These are phyloP conservation scores for Scomber scombrus DNA, from an alignment of 2,113 vertebrate genomes.

Conservation along the genomic window DNA sequence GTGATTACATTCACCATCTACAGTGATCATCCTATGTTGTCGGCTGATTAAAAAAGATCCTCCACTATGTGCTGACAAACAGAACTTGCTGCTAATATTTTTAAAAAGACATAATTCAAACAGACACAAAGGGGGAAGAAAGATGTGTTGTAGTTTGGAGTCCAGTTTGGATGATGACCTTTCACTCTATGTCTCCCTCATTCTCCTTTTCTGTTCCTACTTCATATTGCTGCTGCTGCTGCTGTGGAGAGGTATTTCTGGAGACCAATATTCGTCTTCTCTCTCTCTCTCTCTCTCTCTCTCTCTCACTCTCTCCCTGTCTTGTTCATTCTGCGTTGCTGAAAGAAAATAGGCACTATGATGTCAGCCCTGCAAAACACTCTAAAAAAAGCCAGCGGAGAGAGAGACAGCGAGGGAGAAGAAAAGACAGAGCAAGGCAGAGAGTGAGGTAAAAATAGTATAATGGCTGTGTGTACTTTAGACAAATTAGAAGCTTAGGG, in stretches of 20 bases:
- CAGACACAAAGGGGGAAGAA: not conserved
- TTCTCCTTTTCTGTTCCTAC: not conserved
- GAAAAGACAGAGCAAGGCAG: conserved; percentile 48
- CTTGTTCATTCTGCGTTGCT: conserved; percentile 51
- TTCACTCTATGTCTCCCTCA: not conserved
- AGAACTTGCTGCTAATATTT: not conserved
- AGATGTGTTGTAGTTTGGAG: conserved; percentile 4
- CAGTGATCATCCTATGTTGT: too few species aligned
- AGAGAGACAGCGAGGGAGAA: conserved; percentile 19
- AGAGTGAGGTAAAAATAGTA: conserved; percentile 75
- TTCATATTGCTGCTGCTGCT: conserved; percentile 9
- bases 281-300: not conserved
- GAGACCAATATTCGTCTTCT: conserved; percentile 53
- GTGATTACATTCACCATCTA: too few species aligned
- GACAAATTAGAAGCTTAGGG: conserved; percentile 78
- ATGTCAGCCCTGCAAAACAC: conserved; percentile 75
- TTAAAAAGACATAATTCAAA: too few species aligned
- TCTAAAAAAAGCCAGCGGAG: conserved; percentile 42
- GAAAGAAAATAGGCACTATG: conserved; percentile 69
- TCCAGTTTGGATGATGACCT: not conserved
- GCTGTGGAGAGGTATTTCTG: conserved; percentile 54
- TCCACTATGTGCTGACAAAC: not conserved
- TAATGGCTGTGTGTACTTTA: conserved; percentile 75
- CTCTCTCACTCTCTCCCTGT: not conserved
- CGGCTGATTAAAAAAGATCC: not conserved